These are phyloP conservation scores for Muscicapa striata DNA, from an alignment of 2,797 vertebrate species.

Conservation along the genomic window DNA sequence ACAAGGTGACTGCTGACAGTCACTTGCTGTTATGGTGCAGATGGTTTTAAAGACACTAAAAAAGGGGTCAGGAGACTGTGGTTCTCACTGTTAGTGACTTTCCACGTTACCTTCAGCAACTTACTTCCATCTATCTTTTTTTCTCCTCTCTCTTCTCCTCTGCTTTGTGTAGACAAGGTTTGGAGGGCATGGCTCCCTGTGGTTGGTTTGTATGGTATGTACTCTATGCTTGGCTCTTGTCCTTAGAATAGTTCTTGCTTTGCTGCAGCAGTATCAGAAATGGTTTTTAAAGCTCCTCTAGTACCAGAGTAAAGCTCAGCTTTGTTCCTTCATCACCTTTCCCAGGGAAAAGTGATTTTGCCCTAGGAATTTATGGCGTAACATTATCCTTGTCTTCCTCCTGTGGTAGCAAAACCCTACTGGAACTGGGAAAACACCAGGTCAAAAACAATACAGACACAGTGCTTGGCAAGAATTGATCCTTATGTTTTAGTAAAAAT, in stretches of 20 bases:
- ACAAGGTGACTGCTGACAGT: neutral
- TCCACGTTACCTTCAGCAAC: neutral
- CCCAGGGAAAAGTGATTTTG: neutral
- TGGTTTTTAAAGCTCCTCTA: neutral
- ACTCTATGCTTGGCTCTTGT: neutral
- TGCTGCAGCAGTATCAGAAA: neutral
- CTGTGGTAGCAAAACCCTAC: neutral
- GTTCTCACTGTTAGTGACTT: neutral
- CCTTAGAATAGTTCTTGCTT: neutral
- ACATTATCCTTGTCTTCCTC: neutral
- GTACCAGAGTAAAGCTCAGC: neutral
- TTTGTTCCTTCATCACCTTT: neutral
- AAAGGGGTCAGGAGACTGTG: neutral
- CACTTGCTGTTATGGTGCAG: neutral
- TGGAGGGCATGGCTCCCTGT: constrained; percentile 3
- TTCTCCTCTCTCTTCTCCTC: neutral
- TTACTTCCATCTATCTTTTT: neutral
- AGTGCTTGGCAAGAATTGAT: neutral
- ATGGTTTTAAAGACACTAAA: constrained; percentile 5
- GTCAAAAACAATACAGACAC: neutral
- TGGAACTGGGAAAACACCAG: neutral
- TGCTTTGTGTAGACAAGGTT: neutral
- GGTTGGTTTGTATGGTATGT: neutral
- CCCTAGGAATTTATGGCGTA: rapidly evolving
- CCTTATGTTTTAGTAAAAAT: neutral